Evolutionary conservation across 2,888 invertebrate genomes (phyloP).

Genomic region (Mesorhabditis sp.): DNA sequence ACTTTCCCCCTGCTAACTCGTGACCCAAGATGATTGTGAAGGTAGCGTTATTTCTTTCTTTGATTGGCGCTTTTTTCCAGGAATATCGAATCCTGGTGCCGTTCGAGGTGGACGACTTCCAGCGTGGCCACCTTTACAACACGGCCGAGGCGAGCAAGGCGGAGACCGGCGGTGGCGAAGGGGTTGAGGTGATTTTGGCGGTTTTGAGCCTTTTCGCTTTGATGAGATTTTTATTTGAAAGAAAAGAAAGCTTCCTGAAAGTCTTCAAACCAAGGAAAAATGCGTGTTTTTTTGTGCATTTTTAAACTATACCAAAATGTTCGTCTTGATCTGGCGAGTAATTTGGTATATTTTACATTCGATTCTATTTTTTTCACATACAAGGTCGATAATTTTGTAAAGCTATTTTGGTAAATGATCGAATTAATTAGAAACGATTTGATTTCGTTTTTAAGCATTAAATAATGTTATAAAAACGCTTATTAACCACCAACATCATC

Average conservation of each 20-base stretch:
- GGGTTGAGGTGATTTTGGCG: slow-evolving; percentile 62
- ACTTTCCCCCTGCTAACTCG: no score
- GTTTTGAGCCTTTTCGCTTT: no score
- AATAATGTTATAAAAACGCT: neutral
- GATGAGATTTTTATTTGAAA: no score
- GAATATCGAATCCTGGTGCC: slow-evolving; percentile 6
- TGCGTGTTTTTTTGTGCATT: no score
- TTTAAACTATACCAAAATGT: no score
- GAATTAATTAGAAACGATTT: neutral
- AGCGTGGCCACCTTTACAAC: slow-evolving; percentile 93
- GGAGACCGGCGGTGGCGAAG: slow-evolving; percentile 70
- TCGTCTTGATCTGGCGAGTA: no score
- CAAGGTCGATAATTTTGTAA: no score
- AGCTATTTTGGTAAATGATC: no score
- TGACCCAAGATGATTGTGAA: neutral
- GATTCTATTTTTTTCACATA: no score
- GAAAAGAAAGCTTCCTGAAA: no score
- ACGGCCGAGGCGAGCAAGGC: slow-evolving; percentile 76
- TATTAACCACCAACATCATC: neutral
- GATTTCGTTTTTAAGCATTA: neutral
- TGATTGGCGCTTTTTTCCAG: neutral
- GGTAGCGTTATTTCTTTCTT: neutral
- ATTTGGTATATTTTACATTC: no score
- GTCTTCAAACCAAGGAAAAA: no score
- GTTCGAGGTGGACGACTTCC: slow-evolving; percentile 68